Conservation (phyloP, 1,140 invertebrate genomes). For the Ostrea denselamellosa region DNA sequence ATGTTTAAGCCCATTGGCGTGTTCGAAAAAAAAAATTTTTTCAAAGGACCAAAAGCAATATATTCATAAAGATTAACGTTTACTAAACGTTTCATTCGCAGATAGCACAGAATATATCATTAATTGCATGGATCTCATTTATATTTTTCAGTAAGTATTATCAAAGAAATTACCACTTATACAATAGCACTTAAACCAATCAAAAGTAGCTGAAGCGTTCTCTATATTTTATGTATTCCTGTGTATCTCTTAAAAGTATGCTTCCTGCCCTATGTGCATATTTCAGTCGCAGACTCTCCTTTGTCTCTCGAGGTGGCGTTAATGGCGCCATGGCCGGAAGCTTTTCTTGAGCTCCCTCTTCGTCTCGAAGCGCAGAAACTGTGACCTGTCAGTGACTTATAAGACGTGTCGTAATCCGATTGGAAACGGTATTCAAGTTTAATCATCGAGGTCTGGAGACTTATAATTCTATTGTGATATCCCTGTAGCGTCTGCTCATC, state of each 20-base stretch:
- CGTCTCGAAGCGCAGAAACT: not conserved
- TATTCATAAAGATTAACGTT: too few species aligned
- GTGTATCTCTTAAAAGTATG: not conserved
- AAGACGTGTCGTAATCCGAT: not conserved
- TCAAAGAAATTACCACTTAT: not conserved
- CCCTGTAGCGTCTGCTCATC: not conserved
- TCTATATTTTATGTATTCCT: not conserved
- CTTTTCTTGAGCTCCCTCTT: not conserved
- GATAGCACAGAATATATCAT: too few species aligned
- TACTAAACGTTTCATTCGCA: too few species aligned
- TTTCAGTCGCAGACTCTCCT: not conserved
- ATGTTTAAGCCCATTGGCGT: too few species aligned
- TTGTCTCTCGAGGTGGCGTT: not conserved
- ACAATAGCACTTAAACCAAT: not conserved
- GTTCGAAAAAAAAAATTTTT: too few species aligned
- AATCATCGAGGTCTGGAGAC: conserved; percentile 21
- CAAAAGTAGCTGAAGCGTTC: not conserved
- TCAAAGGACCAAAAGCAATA: too few species aligned
- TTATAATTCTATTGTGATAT: conserved; percentile 13
- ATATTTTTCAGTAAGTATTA: too few species aligned
- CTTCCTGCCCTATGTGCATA: not conserved
- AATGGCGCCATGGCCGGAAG: conserved; percentile 2
- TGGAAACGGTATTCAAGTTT: conserved; percentile 20
- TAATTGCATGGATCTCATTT: too few species aligned
- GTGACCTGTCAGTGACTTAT: conserved; percentile 34